Conservation (phyloP, 2,113 vertebrate species). For the Fulica atra region DNA sequence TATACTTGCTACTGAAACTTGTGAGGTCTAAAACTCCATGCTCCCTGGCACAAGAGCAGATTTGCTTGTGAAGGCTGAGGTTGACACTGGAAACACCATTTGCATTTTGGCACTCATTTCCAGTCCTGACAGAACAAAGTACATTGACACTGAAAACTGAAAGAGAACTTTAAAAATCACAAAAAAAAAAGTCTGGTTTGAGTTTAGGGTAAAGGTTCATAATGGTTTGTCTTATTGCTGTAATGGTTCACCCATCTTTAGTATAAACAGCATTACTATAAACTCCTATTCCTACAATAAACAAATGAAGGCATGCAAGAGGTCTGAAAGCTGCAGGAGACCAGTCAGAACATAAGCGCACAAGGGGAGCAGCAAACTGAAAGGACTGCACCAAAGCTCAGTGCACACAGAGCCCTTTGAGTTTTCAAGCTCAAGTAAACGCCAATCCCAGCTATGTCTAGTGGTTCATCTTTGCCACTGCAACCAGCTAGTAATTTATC, state of each 20-base stretch:
- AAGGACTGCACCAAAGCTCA: not conserved
- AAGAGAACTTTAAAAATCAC: slow-evolving; percentile 22
- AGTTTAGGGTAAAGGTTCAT: slow-evolving; percentile 40
- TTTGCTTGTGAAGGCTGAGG: slow-evolving; percentile 6
- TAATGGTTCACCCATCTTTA: slow-evolving; percentile 15
- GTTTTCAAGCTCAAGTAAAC: not conserved
- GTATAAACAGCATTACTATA: slow-evolving; percentile 47
- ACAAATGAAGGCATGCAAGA: not conserved
- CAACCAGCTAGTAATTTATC: not conserved
- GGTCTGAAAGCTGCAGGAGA: slow-evolving; percentile 11
- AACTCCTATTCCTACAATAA: slow-evolving; percentile 25
- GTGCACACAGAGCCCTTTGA: not conserved
- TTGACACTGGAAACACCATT: slow-evolving; percentile 15
- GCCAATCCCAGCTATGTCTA: not conserved
- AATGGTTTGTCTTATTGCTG: not conserved
- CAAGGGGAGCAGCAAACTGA: not conserved
- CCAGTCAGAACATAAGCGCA: not conserved
- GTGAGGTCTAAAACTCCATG: slow-evolving; percentile 3
- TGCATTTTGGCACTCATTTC: slow-evolving; percentile 29
- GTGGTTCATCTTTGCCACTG: not conserved
- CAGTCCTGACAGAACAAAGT: slow-evolving; percentile 9
- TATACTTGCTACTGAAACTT: not conserved
- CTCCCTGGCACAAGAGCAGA: not conserved
- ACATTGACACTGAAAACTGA: slow-evolving; percentile 23
- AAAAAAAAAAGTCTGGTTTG: not conserved